phyloP scores from a whole-genome alignment of 2,888 invertebrate species.

The Himalopsyche tibetana region DNA sequence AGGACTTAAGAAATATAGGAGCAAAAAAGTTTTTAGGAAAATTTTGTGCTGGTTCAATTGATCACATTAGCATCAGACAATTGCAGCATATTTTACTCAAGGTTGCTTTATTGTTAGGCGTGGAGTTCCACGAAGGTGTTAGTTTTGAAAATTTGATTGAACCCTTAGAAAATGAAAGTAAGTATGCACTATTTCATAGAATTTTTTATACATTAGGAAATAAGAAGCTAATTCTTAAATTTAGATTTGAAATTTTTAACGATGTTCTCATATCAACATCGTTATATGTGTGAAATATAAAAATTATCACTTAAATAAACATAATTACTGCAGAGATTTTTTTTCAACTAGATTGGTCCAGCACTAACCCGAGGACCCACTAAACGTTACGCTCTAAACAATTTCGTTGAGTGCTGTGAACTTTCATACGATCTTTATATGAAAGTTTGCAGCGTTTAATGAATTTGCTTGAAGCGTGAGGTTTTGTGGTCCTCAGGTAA shows the following conservation, averaged over 20 bases:
- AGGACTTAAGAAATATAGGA: constrained; percentile 93
- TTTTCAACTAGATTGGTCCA: no score
- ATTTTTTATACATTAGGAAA: no score
- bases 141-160: constrained; percentile 91
- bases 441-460: no score
- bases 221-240: no score
- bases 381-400: no score
- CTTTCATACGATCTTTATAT: no score
- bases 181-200: constrained; percentile 65
- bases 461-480: no score
- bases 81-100: constrained; percentile 97
- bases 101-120: constrained; percentile 94
- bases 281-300: not conserved
- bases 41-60: constrained; percentile 98
- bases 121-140: constrained; percentile 95
- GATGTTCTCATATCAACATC: not conserved
- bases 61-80: constrained; percentile 98
- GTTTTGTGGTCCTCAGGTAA: no score
- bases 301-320: not conserved
- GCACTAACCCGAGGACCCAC: no score
- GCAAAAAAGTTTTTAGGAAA: constrained; percentile 99
- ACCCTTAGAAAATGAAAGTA: constrained; percentile 80
- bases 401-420: no score
- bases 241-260: no score
- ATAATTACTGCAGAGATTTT: no score